Base-by-base conservation (phyloP, 2,797 vertebrate genomes). In the Petrocephalus schoutedeni region DNA sequence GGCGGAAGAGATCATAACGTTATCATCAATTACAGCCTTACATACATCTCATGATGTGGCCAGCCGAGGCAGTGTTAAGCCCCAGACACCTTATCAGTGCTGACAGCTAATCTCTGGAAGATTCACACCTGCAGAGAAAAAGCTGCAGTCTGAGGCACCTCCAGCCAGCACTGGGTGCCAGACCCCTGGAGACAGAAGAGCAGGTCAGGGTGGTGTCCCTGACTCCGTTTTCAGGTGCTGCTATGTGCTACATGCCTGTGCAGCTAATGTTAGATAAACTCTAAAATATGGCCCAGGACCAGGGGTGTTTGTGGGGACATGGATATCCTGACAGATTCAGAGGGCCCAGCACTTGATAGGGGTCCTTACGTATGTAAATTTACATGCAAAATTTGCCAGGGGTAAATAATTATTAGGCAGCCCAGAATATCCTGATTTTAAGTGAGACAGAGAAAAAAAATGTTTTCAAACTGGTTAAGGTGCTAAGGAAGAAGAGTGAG, bases 401-500 rank as follows among this genome's bases (percentile, higher is more conserved):
- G 36, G 36, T 41, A 3, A 41, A 28, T 28, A 28, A 28, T 28
- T 28, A 28, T 28, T 28, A 28, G 28, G 28, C 28, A 28, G 28
- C 28, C 28, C 28, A 28, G 28, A 28, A 28, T 28, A 28, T 28
- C 36, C 2, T 41, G 36, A 41, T 41, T 41, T 41, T 41, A 41
- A 41, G 36, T 41, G 71, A n/a, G 41, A 71, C 64, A 36, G 28
- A 71, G 10, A 67, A 67, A 71, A 71, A 28, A 71, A 36, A 36
- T 71, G 64, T 71, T 71, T 71, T 71, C 28, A 71, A 71, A 71
- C 64, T 1, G 14, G 64, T 71, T 71, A 71, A 14, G 28, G 64
- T 71, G 64, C 64, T 71, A 71, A 71, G 64, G 64, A 71, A 71
- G 64, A 71, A 71, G 64, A 71, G 14, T 71, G 32, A 49, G 71